Percentiles rank a stretch among this genome's conserved stretches.
Evolutionary conservation across 2,888 invertebrate species (phyloP).

Genomic region (Petrophora chlorosata): DNA sequence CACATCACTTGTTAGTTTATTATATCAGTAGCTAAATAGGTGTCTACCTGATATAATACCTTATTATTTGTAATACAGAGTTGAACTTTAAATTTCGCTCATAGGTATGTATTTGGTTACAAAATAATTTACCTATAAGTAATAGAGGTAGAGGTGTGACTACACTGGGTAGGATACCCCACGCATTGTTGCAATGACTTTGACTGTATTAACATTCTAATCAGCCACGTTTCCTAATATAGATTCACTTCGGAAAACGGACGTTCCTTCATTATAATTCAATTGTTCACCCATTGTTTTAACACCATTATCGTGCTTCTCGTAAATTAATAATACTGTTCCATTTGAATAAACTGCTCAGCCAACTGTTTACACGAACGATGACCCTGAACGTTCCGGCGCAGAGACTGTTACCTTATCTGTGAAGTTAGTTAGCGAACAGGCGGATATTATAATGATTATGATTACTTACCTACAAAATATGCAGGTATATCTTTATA

Average conservation of each 20-base stretch:
- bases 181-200: background rate
- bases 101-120: too few species aligned
- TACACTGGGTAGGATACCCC: too few species aligned
- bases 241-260: conserved; percentile 32
- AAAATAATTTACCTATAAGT: too few species aligned
- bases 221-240: background rate
- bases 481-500: conserved; percentile 21
- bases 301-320: conserved; percentile 18
- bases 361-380: conserved; percentile 22
- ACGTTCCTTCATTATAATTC: conserved; percentile 19
- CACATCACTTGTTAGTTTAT: too few species aligned
- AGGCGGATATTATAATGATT: conserved; percentile 7
- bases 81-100: too few species aligned
- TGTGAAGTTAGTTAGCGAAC: conserved; percentile 8
- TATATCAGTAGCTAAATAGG: too few species aligned
- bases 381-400: conserved; percentile 34
- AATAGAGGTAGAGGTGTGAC: too few species aligned
- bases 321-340: conserved; percentile 16
- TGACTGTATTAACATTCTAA: conserved; percentile 5
- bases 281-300: conserved; percentile 19
- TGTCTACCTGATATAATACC: too few species aligned
- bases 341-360: conserved; percentile 20
- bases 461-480: conserved; percentile 12
- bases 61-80: too few species aligned
- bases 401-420: conserved; percentile 13